A percentile compares a stretch with the other conserved stretches of the same genome.
Evolutionary conservation across 2,888 invertebrate species (phyloP).

Genomic region (Desoria tigrina): DNA sequence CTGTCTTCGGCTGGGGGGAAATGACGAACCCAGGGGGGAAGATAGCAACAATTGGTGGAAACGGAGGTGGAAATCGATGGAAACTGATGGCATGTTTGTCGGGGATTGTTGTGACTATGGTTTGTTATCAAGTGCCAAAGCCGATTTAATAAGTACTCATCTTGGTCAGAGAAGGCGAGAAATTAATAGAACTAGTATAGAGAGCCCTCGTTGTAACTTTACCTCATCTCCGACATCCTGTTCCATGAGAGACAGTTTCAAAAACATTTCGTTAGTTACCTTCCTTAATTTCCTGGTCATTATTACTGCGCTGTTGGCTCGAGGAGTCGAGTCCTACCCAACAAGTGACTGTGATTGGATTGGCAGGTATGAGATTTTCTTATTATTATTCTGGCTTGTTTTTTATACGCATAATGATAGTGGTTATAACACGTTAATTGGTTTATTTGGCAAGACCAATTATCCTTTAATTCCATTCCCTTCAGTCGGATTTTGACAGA

Average conservation of each 20-base stretch:
- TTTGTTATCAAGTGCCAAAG: neutral
- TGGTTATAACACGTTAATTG: too few relatives aligned
- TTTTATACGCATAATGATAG: too few relatives aligned
- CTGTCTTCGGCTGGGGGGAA: neutral
- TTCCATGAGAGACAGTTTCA: too few relatives aligned
- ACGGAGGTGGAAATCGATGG: conserved; percentile 13
- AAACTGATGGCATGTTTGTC: neutral
- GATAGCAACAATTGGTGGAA: conserved; percentile 15
- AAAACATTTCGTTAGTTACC: conserved; percentile 4
- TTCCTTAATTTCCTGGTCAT: conserved; percentile 15
- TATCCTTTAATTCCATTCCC: too few relatives aligned
- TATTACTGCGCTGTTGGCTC: conserved; percentile 1
- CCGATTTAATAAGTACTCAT: neutral
- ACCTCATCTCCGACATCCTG: too few relatives aligned
- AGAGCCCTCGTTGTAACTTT: too few relatives aligned
- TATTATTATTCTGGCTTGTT: neutral
- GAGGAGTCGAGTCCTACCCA: conserved; percentile 2
- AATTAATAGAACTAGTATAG: too few relatives aligned
- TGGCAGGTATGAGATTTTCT: conserved; percentile 13
- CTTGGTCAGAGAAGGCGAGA: too few relatives aligned
- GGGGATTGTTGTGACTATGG: neutral
- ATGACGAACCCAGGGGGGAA: neutral
- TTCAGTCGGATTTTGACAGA: too few relatives aligned
- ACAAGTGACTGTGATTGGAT: conserved; percentile 22
- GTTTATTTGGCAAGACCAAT: too few relatives aligned